Conservation (phyloP, 2,797 vertebrate species). For the Molothrus ater region DNA sequence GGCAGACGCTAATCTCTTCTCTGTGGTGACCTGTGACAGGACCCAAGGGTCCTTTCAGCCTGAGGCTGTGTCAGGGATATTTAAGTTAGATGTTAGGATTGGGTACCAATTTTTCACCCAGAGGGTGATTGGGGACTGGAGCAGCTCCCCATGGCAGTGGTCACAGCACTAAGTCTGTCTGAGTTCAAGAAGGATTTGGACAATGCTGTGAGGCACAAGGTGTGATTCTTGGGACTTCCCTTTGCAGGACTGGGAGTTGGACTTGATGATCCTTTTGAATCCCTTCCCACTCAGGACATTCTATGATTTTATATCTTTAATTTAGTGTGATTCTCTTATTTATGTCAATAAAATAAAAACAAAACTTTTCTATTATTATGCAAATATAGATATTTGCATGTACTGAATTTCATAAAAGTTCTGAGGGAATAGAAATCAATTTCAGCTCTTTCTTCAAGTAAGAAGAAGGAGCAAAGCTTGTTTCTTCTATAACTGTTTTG, state of each 20-base stretch:
- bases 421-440: not conserved
- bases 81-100: not conserved
- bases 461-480: not conserved
- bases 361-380: not conserved
- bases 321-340: not conserved
- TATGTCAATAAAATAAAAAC: not conserved
- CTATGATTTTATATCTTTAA: not conserved
- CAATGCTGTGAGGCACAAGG: not conserved
- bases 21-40: not conserved
- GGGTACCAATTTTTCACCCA: not conserved
- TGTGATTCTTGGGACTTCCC: not conserved
- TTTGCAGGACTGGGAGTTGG: not conserved
- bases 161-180: not conserved
- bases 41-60: not conserved
- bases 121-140: not conserved
- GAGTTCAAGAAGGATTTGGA: not conserved
- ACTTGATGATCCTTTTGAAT: not conserved
- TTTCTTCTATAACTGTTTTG: not conserved
- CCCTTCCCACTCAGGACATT: not conserved
- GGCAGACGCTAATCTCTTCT: not conserved
- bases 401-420: not conserved
- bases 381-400: not conserved
- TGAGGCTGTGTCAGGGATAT: not conserved
- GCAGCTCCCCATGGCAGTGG: not conserved
- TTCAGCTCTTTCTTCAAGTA: not conserved